These are phyloP conservation scores for Tenebrio molitor DNA, from an alignment of 1,140 invertebrate genomes.

Conservation along the genomic window DNA sequence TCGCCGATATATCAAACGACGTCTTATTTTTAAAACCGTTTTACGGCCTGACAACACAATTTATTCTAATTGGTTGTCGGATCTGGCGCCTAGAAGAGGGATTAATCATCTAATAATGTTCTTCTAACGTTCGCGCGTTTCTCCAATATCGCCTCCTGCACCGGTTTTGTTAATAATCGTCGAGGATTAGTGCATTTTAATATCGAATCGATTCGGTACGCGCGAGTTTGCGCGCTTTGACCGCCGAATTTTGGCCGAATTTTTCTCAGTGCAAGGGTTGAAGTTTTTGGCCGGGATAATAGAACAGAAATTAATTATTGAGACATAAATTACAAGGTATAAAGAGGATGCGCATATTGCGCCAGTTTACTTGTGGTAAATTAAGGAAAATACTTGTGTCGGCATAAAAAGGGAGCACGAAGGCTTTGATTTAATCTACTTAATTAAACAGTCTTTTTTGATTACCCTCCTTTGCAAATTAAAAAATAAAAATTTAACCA, in stretches of 20 bases:
- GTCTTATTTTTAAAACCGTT: slow-evolving; percentile 61
- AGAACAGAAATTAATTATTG: slow-evolving; percentile 45
- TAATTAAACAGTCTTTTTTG: slow-evolving; percentile 47
- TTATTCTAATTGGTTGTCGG: slow-evolving; percentile 61
- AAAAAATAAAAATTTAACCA: slow-evolving; percentile 48
- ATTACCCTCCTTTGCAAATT: slow-evolving; percentile 45
- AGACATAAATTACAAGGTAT: slow-evolving; percentile 30
- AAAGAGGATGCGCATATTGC: slow-evolving; percentile 38
- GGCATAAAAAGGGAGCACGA: slow-evolving; percentile 27
- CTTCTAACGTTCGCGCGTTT: background rate
- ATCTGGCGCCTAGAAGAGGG: slow-evolving; percentile 38
- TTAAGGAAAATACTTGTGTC: slow-evolving; percentile 43
- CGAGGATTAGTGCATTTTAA: slow-evolving; percentile 41
- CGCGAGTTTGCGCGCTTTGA: slow-evolving; percentile 13
- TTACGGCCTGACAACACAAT: slow-evolving; percentile 57
- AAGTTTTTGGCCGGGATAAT: slow-evolving; percentile 26
- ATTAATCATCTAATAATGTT: slow-evolving; percentile 31
- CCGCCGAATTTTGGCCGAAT: background rate
- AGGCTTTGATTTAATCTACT: slow-evolving; percentile 45
- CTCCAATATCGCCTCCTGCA: background rate
- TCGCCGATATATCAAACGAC: slow-evolving; percentile 58
- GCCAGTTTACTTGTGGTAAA: slow-evolving; percentile 36
- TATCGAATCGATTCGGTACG: slow-evolving; percentile 34
- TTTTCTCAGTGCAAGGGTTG: slow-evolving; percentile 15
- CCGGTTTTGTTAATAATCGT: slow-evolving; percentile 34